Evolutionary conservation across 2,113 vertebrate species (phyloP).

Genomic region (Rissa tridactyla): DNA sequence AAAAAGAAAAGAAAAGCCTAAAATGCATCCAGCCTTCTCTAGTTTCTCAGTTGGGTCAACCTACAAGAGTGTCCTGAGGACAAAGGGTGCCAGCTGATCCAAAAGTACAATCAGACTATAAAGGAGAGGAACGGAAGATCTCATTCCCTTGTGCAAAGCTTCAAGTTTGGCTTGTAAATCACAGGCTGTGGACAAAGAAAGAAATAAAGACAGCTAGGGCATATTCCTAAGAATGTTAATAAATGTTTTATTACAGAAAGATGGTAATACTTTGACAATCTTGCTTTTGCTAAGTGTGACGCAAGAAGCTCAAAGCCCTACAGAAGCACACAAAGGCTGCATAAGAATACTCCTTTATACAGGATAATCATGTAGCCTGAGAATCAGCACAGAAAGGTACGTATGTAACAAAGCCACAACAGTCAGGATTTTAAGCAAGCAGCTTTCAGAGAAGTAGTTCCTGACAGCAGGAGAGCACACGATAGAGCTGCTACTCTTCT

Average conservation of each 20-base stretch:
- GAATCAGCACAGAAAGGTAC: background rate
- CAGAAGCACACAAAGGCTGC: background rate
- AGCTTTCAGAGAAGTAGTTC: background rate
- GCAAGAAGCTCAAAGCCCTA: background rate
- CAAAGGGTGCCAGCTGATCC: background rate
- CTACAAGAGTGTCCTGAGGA: background rate
- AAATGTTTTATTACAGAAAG: background rate
- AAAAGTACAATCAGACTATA: background rate
- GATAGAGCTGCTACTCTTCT: background rate
- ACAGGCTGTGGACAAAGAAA: background rate
- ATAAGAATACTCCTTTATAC: background rate
- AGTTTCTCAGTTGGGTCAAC: background rate
- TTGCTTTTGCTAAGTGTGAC: background rate
- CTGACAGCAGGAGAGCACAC: background rate
- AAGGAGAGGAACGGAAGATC: background rate
- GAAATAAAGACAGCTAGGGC: background rate
- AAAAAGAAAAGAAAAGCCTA: background rate
- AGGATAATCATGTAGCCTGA: background rate
- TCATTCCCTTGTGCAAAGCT: background rate
- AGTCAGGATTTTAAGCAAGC: background rate
- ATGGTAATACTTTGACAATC: background rate
- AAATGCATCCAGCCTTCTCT: background rate
- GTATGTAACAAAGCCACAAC: background rate
- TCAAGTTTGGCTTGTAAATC: conserved; percentile 2
- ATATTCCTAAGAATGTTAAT: background rate